Evolutionary conservation across 2,888 invertebrate genomes (phyloP).

Genomic region (Alloplasta piceator): DNA sequence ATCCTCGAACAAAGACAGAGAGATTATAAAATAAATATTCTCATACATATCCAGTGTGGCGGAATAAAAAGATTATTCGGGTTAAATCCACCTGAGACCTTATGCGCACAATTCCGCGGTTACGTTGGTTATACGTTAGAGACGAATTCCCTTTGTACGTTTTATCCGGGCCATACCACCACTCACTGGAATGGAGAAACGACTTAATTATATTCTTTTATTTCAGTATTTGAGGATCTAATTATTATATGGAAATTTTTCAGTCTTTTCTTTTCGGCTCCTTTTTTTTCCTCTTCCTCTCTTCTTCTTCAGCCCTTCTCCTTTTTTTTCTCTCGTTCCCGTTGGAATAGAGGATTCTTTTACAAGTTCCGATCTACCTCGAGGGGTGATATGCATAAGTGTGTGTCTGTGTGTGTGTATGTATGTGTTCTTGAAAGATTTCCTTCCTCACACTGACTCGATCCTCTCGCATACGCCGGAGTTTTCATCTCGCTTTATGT

Average conservation of each 20-base stretch:
- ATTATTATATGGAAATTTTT: constrained; percentile 79
- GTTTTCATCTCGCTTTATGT: constrained; percentile 73
- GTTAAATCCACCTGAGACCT: constrained; percentile 61
- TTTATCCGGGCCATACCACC: constrained; percentile 24
- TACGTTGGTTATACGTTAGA: constrained; percentile 28
- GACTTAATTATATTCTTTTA: constrained; percentile 78
- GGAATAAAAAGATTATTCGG: constrained; percentile 55
- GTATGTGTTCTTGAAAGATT: not conserved
- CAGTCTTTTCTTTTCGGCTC: constrained; percentile 20
- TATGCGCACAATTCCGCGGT: constrained; percentile 23
- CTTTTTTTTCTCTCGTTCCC: constrained; percentile 32
- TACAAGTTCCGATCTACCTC: constrained; percentile 74
- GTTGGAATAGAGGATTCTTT: constrained; percentile 73
- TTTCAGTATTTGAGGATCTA: constrained; percentile 78
- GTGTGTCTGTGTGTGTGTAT: constrained; percentile 19
- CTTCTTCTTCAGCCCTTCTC: not conserved
- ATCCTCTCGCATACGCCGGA: not conserved
- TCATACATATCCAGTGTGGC: constrained; percentile 10
- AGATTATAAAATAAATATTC: constrained; percentile 47
- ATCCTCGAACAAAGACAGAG: constrained; percentile 29
- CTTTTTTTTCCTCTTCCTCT: constrained; percentile 66
- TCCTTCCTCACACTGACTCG: not conserved
- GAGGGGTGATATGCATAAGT: constrained; percentile 40
- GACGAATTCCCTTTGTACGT: constrained; percentile 56
- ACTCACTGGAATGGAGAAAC: constrained; percentile 59